phyloP scores from a whole-genome alignment of 1,140 invertebrate genomes.

The Lepidotrigona ventralis region DNA sequence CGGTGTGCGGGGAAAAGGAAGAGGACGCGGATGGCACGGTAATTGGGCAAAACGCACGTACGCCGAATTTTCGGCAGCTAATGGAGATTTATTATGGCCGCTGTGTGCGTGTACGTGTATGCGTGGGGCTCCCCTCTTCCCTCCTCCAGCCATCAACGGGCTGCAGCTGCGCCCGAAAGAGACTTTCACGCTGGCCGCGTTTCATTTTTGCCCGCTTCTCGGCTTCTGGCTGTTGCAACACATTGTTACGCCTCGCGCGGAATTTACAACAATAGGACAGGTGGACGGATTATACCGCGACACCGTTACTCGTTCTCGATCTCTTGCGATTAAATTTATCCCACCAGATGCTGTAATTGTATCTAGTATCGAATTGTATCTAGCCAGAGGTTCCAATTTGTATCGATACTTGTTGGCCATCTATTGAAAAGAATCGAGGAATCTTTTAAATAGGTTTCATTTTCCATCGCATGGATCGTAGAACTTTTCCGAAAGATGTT shows the following conservation, averaged over 20 bases:
- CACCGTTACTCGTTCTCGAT: background rate
- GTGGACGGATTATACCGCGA: constrained; percentile 45
- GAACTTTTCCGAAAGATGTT: too few species aligned
- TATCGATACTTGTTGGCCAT: too few species aligned
- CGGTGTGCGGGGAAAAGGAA: constrained; percentile 47
- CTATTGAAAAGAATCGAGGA: too few species aligned
- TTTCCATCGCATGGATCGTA: too few species aligned
- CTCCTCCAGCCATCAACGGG: background rate
- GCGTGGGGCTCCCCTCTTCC: background rate
- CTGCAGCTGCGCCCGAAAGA: constrained; percentile 48
- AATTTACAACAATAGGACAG: constrained; percentile 61
- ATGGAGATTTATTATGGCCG: constrained; percentile 66
- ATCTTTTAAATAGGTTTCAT: too few species aligned
- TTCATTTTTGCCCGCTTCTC: constrained; percentile 44
- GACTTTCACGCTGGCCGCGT: constrained; percentile 52
- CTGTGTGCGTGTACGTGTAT: background rate
- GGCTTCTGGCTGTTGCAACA: background rate
- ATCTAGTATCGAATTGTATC: background rate
- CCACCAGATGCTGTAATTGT: background rate
- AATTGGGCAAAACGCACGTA: constrained; percentile 64
- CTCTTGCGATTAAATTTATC: background rate
- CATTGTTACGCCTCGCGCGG: constrained; percentile 36
- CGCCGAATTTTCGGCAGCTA: constrained; percentile 62
- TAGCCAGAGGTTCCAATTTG: too few species aligned
- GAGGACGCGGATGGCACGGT: constrained; percentile 24